phyloP scores from a whole-genome alignment of 2,888 invertebrate genomes.

The Hydroisotoma schaefferi region DNA sequence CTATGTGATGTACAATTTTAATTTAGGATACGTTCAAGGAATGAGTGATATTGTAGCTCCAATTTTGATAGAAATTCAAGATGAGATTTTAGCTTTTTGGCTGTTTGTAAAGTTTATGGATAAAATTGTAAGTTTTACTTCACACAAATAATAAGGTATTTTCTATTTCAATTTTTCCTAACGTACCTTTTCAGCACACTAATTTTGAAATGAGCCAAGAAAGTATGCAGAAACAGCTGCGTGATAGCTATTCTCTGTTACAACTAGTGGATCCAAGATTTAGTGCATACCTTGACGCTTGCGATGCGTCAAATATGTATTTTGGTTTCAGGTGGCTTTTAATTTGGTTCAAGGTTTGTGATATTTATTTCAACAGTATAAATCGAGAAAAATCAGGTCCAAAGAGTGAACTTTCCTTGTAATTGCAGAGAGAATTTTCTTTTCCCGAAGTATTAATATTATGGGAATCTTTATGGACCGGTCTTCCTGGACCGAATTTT shows the following conservation, averaged over 20 bases:
- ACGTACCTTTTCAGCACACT: constrained; percentile 61
- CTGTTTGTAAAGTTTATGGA: constrained; percentile 98
- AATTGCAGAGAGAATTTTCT: constrained; percentile 73
- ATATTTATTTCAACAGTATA: not conserved
- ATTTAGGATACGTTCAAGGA: constrained; percentile 92
- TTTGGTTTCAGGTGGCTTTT: constrained; percentile 98
- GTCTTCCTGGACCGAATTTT: constrained; percentile 89
- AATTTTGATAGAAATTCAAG: constrained; percentile 77
- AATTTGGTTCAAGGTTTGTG: constrained; percentile 70
- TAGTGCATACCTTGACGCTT: constrained; percentile 76
- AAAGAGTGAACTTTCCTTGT: not conserved
- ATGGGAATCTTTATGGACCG: constrained; percentile 95
- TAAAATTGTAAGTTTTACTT: constrained; percentile 67
- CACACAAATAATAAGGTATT: not conserved
- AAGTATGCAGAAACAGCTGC: constrained; percentile 89
- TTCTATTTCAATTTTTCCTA: constrained; percentile 12
- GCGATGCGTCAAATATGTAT: constrained; percentile 94
- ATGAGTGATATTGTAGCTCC: constrained; percentile 98
- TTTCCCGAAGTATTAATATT: constrained; percentile 80
- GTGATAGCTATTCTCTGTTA: constrained; percentile 76
- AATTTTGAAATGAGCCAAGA: constrained; percentile 98
- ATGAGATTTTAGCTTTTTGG: constrained; percentile 98
- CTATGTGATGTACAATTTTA: constrained; percentile 98
- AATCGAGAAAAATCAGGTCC: not conserved
- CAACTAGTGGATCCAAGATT: constrained; percentile 77